A percentile compares a stretch with the other conserved stretches of the same genome.
Evolutionary conservation across 2,797 vertebrate species (phyloP).

Genomic region (Hydrocynus forskahlii): DNA sequence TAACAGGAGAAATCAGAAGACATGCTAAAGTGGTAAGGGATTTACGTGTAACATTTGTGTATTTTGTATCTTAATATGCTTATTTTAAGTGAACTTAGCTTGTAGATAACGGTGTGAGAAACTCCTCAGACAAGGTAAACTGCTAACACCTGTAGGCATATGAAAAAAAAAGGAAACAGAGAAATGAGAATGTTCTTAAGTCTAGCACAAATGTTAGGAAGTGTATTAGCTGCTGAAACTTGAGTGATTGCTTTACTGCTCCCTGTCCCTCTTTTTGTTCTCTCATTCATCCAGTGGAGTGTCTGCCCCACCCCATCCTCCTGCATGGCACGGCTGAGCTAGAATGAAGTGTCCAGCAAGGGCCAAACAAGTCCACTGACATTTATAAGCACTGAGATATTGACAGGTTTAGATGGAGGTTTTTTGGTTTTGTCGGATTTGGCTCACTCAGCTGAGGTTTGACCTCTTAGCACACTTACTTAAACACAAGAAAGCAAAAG

Average conservation of each 20-base stretch:
- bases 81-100: too few species aligned
- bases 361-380: conserved; percentile 15
- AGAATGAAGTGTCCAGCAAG: conserved; percentile 7
- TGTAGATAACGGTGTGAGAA: too few species aligned
- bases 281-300: neutral
- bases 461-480: neutral
- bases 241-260: neutral
- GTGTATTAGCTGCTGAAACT: conserved; percentile 4
- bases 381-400: conserved; percentile 27
- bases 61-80: too few species aligned
- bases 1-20: too few species aligned
- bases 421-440: neutral
- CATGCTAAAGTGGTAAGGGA: too few species aligned
- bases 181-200: too few species aligned
- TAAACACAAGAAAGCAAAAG: neutral
- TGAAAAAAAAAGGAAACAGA: too few species aligned
- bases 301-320: neutral
- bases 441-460: neutral
- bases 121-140: too few species aligned
- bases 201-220: neutral
- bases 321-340: neutral
- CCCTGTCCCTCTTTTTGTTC: neutral
- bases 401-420: conserved; percentile 9
- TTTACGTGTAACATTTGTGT: too few species aligned
- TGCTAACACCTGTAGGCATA: too few species aligned